phyloP scores from a whole-genome alignment of 2,888 invertebrate genomes.

The Cacoxenus indagator region DNA sequence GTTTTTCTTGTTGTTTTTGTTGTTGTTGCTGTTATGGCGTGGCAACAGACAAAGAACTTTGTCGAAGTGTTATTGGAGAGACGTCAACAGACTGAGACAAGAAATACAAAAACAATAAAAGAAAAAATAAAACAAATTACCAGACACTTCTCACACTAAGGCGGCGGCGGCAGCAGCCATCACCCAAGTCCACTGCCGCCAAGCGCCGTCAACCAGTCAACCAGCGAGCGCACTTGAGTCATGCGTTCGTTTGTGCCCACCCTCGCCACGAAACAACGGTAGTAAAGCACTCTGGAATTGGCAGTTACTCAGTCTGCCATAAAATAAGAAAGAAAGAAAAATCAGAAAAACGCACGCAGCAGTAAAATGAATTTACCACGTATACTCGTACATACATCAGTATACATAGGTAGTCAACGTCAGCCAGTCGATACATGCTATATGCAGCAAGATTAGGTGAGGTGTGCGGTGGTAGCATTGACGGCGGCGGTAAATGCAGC shows the following conservation, averaged over 20 bases:
- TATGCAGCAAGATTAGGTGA: constrained; percentile 28
- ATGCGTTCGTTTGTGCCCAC: constrained; percentile 38
- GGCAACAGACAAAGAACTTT: constrained; percentile 21
- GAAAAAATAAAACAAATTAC: constrained; percentile 33
- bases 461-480: constrained; percentile 23
- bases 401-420: constrained; percentile 29
- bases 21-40: neutral
- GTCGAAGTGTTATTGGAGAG: constrained; percentile 23
- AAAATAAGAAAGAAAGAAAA: constrained; percentile 11
- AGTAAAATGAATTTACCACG: constrained; percentile 14
- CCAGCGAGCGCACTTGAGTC: constrained; percentile 52
- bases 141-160: constrained; percentile 29
- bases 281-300: constrained; percentile 37
- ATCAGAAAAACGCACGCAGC: constrained; percentile 25
- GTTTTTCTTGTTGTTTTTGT: too few species aligned
- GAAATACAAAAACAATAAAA: constrained; percentile 15
- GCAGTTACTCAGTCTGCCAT: constrained; percentile 27
- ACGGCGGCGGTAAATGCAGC: neutral
- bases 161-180: constrained; percentile 1
- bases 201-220: constrained; percentile 15
- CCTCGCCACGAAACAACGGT: constrained; percentile 15
- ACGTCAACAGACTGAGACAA: constrained; percentile 8
- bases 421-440: constrained; percentile 52
- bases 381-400: neutral
- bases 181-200: neutral